phyloP scores from a whole-genome alignment of 2,797 vertebrate genomes.

The Oryzias dopingdopingensis region DNA sequence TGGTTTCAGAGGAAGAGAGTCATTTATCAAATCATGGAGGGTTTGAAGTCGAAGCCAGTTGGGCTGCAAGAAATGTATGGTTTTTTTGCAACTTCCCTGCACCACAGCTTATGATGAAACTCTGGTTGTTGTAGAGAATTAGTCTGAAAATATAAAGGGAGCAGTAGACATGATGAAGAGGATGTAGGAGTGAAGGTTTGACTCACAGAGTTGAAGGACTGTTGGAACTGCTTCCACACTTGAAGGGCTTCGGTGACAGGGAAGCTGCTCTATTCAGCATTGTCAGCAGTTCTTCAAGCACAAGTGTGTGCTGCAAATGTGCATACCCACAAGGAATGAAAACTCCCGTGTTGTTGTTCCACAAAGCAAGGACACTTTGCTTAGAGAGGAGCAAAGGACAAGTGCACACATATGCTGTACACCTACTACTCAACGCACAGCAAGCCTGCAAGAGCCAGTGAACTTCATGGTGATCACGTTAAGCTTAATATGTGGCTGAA shows the following conservation, averaged over 20 bases:
- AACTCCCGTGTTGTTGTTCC: conserved; percentile 63
- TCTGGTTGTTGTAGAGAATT: conserved; percentile 51
- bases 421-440: conserved; percentile 10
- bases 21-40: conserved; percentile 53
- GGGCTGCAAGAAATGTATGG: conserved; percentile 51
- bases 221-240: conserved; percentile 70
- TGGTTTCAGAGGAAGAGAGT: conserved; percentile 31
- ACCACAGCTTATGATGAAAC: conserved; percentile 44
- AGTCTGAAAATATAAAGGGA: conserved; percentile 51
- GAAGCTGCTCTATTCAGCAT: conserved; percentile 64
- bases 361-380: conserved; percentile 70
- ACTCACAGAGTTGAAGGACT: conserved; percentile 64
- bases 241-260: conserved; percentile 75
- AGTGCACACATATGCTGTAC: conserved; percentile 35
- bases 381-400: conserved; percentile 60
- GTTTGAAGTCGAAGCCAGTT: conserved; percentile 49
- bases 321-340: conserved; percentile 64
- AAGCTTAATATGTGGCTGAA: no score
- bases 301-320: conserved; percentile 42
- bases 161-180: conserved; percentile 28
- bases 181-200: conserved; percentile 37
- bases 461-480: not conserved
- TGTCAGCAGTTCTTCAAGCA: conserved; percentile 58
- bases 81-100: conserved; percentile 42
- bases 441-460: conserved; percentile 3